A percentile compares a stretch with the other conserved stretches of the same genome.
These are phyloP conservation scores for Propithecus perrieri DNA, from an alignment of 2,797 vertebrate species.

Conservation along the genomic window DNA sequence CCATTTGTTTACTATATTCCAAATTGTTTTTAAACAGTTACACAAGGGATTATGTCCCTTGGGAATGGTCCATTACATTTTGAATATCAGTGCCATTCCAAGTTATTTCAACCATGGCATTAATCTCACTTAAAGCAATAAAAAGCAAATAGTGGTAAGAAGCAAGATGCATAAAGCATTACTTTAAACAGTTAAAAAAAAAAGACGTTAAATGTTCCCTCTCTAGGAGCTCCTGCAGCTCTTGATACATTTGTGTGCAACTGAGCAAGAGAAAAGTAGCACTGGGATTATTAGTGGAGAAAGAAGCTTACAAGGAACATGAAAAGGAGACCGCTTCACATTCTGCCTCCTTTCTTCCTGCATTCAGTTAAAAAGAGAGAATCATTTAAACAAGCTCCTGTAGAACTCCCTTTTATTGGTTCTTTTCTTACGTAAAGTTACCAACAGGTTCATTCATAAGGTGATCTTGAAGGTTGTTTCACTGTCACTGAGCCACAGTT, in stretches of 20 bases:
- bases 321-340: slow-evolving; percentile 76
- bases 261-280: slow-evolving; percentile 81
- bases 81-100: slow-evolving; percentile 69
- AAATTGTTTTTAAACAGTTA: slow-evolving; percentile 71
- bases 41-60: slow-evolving; percentile 64
- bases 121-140: slow-evolving; percentile 77
- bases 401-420: slow-evolving; percentile 78
- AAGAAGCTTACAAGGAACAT: slow-evolving; percentile 78
- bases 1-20: slow-evolving; percentile 73
- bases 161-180: slow-evolving; percentile 80
- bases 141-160: slow-evolving; percentile 82
- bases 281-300: slow-evolving; percentile 80
- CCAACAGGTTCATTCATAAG: slow-evolving; percentile 84
- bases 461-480: slow-evolving; percentile 85
- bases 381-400: slow-evolving; percentile 77
- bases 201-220: slow-evolving; percentile 79
- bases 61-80: slow-evolving; percentile 71
- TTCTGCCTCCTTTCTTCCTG: slow-evolving; percentile 74
- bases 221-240: slow-evolving; percentile 77
- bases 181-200: slow-evolving; percentile 78
- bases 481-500: slow-evolving; percentile 79
- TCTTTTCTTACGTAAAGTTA: slow-evolving; percentile 81
- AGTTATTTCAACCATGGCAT: slow-evolving; percentile 54
- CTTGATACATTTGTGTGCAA: slow-evolving; percentile 78
- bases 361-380: slow-evolving; percentile 81